Percentiles rank a stretch among this genome's conserved stretches.
Evolutionary conservation across 2,113 vertebrate species (phyloP).

Genomic region (Morone saxatilis): DNA sequence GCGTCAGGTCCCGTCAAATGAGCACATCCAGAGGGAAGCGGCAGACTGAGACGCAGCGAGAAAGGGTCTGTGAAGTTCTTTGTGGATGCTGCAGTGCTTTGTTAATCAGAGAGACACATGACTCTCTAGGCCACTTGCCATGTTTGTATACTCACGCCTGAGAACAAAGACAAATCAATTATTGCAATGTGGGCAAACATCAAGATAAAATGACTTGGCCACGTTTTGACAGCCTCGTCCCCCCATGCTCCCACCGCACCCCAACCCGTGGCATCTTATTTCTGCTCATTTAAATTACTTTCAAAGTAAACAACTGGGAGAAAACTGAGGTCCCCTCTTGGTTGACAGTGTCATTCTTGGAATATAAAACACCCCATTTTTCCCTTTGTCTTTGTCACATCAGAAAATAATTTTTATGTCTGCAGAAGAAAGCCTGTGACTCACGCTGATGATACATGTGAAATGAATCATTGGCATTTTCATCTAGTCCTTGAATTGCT

Average conservation of each 20-base stretch:
- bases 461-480: constrained; percentile 59
- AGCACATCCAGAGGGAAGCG: constrained; percentile 11
- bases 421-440: constrained; percentile 36
- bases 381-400: constrained; percentile 48
- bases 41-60: not conserved
- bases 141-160: constrained; percentile 29
- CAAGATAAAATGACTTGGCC: constrained; percentile 63
- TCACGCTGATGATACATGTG: constrained; percentile 52
- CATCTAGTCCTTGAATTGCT: constrained; percentile 49
- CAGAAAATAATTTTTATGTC: constrained; percentile 47
- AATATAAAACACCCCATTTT: constrained; percentile 59
- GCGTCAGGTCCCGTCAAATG: constrained; percentile 35
- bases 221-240: constrained; percentile 39
- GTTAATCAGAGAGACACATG: constrained; percentile 48
- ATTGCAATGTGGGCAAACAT: constrained; percentile 57
- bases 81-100: constrained; percentile 14
- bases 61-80: not conserved
- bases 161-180: constrained; percentile 75
- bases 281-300: constrained; percentile 56
- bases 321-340: constrained; percentile 33
- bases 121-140: constrained; percentile 45
- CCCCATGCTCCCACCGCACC: not conserved
- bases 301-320: constrained; percentile 23
- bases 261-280: constrained; percentile 21
- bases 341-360: constrained; percentile 50